Evolutionary conservation across 1,140 invertebrate genomes (phyloP).

Genomic region (Globodera rostochiensis): DNA sequence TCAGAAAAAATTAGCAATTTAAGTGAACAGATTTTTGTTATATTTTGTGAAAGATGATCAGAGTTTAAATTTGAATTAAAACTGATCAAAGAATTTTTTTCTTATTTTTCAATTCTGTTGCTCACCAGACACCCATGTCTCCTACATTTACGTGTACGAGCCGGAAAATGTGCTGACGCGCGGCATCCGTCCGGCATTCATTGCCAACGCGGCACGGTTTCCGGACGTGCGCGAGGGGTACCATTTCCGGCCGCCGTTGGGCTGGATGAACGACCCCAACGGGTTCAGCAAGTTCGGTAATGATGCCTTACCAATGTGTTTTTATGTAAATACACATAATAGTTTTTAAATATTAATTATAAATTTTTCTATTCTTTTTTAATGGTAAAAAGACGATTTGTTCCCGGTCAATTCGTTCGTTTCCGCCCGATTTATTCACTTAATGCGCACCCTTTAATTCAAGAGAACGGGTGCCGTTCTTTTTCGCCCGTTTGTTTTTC

Average conservation of each 20-base stretch:
- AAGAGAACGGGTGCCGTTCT: too few relatives aligned
- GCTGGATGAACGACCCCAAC: conserved; percentile 42
- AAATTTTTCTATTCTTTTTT: neutral
- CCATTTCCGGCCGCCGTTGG: conserved; percentile 35
- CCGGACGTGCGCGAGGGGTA: conserved; percentile 28
- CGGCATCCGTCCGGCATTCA: conserved; percentile 27
- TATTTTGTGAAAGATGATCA: too few relatives aligned
- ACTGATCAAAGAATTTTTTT: neutral
- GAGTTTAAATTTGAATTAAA: too few relatives aligned
- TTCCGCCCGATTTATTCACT: too few relatives aligned
- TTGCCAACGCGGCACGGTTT: conserved; percentile 16
- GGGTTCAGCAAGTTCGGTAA: conserved; percentile 30
- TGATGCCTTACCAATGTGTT: neutral
- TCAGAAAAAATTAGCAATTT: too few relatives aligned
- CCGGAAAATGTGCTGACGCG: conserved; percentile 26
- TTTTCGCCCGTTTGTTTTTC: too few relatives aligned
- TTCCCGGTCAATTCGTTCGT: neutral
- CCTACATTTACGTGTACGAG: conserved; percentile 34
- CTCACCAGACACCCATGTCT: conserved; percentile 21
- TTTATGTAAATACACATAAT: too few relatives aligned
- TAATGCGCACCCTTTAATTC: too few relatives aligned
- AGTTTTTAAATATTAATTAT: too few relatives aligned
- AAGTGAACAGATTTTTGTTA: conserved; percentile 1
- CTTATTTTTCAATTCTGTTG: neutral
- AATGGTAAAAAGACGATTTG: neutral